Percentiles rank a stretch among this genome's conserved stretches.
Evolutionary conservation across 2,888 invertebrate genomes (phyloP).

Genomic region (Dicranocentrus wangi): DNA sequence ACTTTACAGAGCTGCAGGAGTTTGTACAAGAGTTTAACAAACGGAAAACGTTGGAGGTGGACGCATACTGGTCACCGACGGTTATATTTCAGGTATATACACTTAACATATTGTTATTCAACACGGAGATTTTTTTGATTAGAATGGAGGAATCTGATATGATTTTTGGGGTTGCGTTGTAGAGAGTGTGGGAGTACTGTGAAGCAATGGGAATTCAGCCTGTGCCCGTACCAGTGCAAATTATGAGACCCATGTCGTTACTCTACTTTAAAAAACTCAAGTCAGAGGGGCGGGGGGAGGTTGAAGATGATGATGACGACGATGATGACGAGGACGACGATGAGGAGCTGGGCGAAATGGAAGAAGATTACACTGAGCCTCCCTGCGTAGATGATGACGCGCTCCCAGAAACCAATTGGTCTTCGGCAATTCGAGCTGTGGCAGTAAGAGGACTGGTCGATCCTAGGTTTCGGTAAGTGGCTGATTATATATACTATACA

Average conservation of each 20-base stretch:
- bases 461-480: slow-evolving; percentile 64
- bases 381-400: slow-evolving; percentile 57
- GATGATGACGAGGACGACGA: slow-evolving; percentile 33
- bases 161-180: too few relatives aligned
- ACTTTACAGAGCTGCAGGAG: slow-evolving; percentile 57
- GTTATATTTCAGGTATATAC: slow-evolving; percentile 47
- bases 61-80: slow-evolving; percentile 66
- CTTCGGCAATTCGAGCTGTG: slow-evolving; percentile 56
- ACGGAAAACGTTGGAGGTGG: slow-evolving; percentile 67
- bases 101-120: too few relatives aligned
- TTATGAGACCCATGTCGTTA: slow-evolving; percentile 46
- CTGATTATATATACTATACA: too few relatives aligned
- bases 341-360: slow-evolving; percentile 21
- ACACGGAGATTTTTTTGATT: too few relatives aligned
- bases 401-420: slow-evolving; percentile 63
- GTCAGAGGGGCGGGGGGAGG: slow-evolving; percentile 19
- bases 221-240: slow-evolving; percentile 54
- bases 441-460: slow-evolving; percentile 62
- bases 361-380: slow-evolving; percentile 27
- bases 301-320: slow-evolving; percentile 32
- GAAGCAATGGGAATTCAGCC: slow-evolving; percentile 62
- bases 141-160: too few relatives aligned
- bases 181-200: slow-evolving; percentile 62
- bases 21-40: slow-evolving; percentile 64
- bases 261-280: slow-evolving; percentile 26